Evolutionary conservation across 2,113 vertebrate genomes (phyloP).

Genomic region (Acrocephalus arundinaceus): DNA sequence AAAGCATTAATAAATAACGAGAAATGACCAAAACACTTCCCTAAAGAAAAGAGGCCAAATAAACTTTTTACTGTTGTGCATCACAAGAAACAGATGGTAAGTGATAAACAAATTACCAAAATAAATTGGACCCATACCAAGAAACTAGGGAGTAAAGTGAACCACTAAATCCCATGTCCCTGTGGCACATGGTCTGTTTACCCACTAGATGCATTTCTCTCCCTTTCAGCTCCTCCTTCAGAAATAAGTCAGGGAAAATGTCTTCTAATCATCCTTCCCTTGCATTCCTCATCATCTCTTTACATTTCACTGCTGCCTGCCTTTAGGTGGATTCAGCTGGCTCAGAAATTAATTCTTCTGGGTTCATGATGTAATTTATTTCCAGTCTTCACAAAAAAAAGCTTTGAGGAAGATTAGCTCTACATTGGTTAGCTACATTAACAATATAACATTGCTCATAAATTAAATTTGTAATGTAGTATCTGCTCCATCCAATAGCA

Average conservation of each 20-base stretch:
- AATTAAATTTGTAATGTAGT: neutral
- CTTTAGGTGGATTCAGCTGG: neutral
- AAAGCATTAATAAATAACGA: conserved; percentile 9
- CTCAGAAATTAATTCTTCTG: neutral
- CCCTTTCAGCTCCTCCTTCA: neutral
- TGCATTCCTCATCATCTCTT: neutral
- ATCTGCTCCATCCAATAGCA: neutral
- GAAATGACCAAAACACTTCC: neutral
- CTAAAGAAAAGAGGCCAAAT: neutral
- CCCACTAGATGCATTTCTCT: neutral
- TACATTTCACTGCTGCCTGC: neutral
- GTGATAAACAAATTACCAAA: neutral
- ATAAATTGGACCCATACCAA: neutral
- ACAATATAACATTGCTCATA: neutral
- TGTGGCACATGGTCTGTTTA: neutral
- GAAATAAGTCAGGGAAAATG: neutral
- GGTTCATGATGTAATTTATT: neutral
- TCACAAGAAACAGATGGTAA: neutral
- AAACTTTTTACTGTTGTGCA: neutral
- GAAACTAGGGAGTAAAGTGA: neutral
- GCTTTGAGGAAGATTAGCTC: neutral
- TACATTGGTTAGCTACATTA: neutral
- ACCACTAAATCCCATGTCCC: neutral
- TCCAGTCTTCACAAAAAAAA: neutral
- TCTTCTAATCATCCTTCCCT: neutral